Base-by-base conservation (phyloP, 2,113 vertebrate genomes). In the Struthio camelus region DNA sequence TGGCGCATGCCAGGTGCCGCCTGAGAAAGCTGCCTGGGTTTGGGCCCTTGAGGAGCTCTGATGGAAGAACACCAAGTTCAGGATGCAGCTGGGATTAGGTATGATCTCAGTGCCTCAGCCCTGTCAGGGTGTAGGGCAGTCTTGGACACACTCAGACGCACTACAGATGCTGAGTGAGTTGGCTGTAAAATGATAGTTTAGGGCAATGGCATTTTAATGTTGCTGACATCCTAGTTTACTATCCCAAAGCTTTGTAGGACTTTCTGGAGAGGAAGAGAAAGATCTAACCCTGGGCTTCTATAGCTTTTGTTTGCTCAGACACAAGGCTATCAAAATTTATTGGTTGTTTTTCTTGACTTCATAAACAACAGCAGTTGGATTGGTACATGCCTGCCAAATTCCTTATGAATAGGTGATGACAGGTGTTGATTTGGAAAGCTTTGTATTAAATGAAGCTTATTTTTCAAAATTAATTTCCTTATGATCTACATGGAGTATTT, bases 391-490 rank as follows among this genome's bases (percentile, higher is more conserved):
- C 18, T 92, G 69, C 56, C 92, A 94, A 89, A 79, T 53, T 84
- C 30, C 82, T 89, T 64, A 76, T 51, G 56, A 80, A 61, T 40
- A 78, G 17, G 32, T 0, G 3, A 84, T 0, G 5, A 84, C 65
- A 75, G 1, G 5, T 75, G 6, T 46, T 82, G 87, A 44, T 76
- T 84, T 90, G 38, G 51, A 93, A 88, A 86, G 16, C 32, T 77
- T 67, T 78, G 15, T 42, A 28, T 42, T 71, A 64, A 85, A 24
- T 7, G 13, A 75, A 91, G 8, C 36, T 59, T 36, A 46, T 80
- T 94, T 92, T 93, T 76, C 22, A 88, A 51, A 94, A 71, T 32
- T 34, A 34, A 53, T 89, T 88, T 95, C 28, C 27, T 76, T 79
- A 64, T 75, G 36, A 59, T 67, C 14, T 44, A n/a, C 38, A 71